A percentile compares a stretch with the other conserved stretches of the same genome.
These are phyloP conservation scores for Saturnia japonica DNA, from an alignment of 2,888 invertebrate genomes.

Conservation along the genomic window DNA sequence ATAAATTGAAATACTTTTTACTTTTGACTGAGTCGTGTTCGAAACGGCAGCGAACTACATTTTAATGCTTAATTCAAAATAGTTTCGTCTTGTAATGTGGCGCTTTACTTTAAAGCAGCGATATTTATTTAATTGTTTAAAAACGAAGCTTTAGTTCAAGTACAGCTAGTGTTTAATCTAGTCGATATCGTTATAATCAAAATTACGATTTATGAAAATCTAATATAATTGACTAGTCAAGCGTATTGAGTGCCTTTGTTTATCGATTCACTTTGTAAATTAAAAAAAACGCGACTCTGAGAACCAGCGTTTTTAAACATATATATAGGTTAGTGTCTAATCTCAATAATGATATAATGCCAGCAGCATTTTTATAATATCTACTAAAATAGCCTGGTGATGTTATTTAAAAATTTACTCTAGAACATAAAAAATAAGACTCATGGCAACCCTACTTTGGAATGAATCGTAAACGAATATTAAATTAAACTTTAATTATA, in stretches of 20 bases:
- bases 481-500: background rate
- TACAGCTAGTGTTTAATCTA: constrained; percentile 18
- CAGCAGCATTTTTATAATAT: background rate
- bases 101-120: background rate
- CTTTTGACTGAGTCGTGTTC: too few species aligned
- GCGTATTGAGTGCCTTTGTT: constrained; percentile 9
- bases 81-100: background rate
- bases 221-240: constrained; percentile 27
- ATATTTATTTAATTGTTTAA: constrained; percentile 22
- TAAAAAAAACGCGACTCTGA: background rate
- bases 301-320: background rate
- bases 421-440: background rate
- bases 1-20: too few species aligned
- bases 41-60: too few species aligned
- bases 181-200: constrained; percentile 5
- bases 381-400: background rate
- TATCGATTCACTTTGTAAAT: background rate
- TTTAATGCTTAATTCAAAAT: background rate
- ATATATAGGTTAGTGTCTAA: background rate
- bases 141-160: constrained; percentile 4
- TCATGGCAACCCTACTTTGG: background rate
- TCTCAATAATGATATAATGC: background rate
- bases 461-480: background rate
- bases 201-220: background rate
- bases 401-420: background rate